Evolutionary conservation across 2,797 vertebrate species (phyloP).

Genomic region (Bovichtus variegatus): DNA sequence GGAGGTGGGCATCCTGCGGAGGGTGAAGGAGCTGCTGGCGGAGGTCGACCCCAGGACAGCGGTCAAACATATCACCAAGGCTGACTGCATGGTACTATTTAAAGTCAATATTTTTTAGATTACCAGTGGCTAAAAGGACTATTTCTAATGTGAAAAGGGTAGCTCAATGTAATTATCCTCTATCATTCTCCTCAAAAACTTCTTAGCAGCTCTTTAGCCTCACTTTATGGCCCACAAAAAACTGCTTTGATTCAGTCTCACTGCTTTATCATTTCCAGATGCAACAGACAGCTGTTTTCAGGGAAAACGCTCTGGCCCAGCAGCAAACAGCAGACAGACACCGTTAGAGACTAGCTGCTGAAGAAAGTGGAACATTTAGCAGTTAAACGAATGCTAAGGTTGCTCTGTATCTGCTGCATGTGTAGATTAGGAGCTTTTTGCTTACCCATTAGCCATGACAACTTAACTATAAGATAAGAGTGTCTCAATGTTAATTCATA

Average conservation of each 20-base stretch:
- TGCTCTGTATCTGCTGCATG: too few relatives aligned
- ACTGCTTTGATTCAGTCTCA: not conserved
- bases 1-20: conserved; percentile 90
- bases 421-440: not conserved
- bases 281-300: not conserved
- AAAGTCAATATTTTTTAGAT: not conserved
- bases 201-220: not conserved
- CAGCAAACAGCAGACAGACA: not conserved
- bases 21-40: conserved; percentile 92
- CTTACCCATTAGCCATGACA: not conserved
- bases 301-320: too few relatives aligned
- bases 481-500: not conserved
- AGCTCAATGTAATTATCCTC: not conserved
- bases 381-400: too few relatives aligned
- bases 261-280: not conserved
- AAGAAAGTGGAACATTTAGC: not conserved
- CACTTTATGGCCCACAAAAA: too few relatives aligned
- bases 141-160: not conserved
- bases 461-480: not conserved
- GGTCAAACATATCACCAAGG: conserved; percentile 93
- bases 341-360: not conserved
- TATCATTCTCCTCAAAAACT: too few relatives aligned
- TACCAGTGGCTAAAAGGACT: not conserved
- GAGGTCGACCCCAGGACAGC: conserved; percentile 89
- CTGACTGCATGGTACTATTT: conserved; percentile 90